phyloP scores from a whole-genome alignment of 2,113 vertebrate species.

The Gymnobelideus leadbeateri region DNA sequence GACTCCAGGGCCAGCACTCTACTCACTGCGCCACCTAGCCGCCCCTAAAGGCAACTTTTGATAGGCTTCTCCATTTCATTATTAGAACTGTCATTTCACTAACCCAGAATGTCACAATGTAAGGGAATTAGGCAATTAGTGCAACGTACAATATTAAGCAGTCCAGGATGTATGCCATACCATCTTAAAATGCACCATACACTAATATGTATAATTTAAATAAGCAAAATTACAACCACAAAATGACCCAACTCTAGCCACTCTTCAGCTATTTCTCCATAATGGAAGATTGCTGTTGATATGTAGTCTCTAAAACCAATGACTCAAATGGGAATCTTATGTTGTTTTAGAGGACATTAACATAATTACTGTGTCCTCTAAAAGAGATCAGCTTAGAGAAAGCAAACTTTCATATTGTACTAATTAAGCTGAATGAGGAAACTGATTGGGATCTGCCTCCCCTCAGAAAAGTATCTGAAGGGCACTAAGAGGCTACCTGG shows the following conservation, averaged over 20 bases:
- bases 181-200: not conserved
- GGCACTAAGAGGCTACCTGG: not conserved
- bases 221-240: conserved; percentile 37
- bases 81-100: not conserved
- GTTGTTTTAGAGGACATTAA: conserved; percentile 37
- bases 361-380: conserved; percentile 29
- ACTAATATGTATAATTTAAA: not conserved
- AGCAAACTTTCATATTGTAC: not conserved
- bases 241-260: conserved; percentile 11
- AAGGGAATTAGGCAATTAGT: not conserved
- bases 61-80: not conserved
- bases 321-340: conserved; percentile 20
- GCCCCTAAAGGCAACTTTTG: not conserved
- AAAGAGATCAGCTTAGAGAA: conserved; percentile 30
- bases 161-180: not conserved
- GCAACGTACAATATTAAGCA: not conserved
- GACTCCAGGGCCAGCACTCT: too few relatives aligned
- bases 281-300: not conserved
- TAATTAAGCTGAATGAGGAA: not conserved
- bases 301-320: conserved; percentile 38
- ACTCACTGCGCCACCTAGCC: too few relatives aligned
- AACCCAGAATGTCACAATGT: not conserved
- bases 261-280: conserved; percentile 48
- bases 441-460: not conserved
- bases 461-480: not conserved